Conservation (phyloP, 2,888 invertebrate species). For the Orthonevra nobilis region DNA sequence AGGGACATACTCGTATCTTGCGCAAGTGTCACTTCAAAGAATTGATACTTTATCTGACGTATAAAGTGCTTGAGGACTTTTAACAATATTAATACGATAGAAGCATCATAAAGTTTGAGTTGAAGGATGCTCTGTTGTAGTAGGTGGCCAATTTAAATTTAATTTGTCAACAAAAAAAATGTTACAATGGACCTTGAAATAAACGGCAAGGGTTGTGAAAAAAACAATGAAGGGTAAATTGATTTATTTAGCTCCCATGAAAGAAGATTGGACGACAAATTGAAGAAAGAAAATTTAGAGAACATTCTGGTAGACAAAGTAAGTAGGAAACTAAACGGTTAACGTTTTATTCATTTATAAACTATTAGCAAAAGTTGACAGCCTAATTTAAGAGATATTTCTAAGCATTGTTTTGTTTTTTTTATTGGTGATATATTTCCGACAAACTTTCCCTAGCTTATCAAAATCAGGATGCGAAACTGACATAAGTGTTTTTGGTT, state of each 20-base stretch:
- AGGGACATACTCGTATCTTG: conserved; percentile 30
- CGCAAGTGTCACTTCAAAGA: conserved; percentile 54
- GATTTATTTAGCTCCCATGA: conserved; percentile 24
- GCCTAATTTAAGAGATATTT: too few relatives aligned
- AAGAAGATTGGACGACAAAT: conserved; percentile 24
- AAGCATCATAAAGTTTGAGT: conserved; percentile 17
- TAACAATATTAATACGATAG: conserved; percentile 46
- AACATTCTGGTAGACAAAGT: too few relatives aligned
- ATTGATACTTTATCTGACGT: conserved; percentile 55
- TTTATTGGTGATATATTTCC: too few relatives aligned
- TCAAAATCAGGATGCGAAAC: too few relatives aligned
- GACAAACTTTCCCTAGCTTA: too few relatives aligned
- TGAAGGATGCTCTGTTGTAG: conserved; percentile 28
- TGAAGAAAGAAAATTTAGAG: too few relatives aligned
- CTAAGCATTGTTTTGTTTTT: too few relatives aligned
- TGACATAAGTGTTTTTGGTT: too few relatives aligned
- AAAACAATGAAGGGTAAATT: conserved; percentile 20
- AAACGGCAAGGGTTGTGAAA: too few relatives aligned
- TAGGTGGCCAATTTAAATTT: conserved; percentile 51
- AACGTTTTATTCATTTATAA: too few relatives aligned
- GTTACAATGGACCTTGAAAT: conserved; percentile 41
- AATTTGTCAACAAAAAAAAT: conserved; percentile 11
- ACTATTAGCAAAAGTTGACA: too few relatives aligned
- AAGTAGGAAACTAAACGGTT: too few relatives aligned
- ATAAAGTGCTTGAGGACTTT: conserved; percentile 55